These are phyloP conservation scores for Paratilapia polleni DNA, from an alignment of 2,113 vertebrate species.

Conservation along the genomic window DNA sequence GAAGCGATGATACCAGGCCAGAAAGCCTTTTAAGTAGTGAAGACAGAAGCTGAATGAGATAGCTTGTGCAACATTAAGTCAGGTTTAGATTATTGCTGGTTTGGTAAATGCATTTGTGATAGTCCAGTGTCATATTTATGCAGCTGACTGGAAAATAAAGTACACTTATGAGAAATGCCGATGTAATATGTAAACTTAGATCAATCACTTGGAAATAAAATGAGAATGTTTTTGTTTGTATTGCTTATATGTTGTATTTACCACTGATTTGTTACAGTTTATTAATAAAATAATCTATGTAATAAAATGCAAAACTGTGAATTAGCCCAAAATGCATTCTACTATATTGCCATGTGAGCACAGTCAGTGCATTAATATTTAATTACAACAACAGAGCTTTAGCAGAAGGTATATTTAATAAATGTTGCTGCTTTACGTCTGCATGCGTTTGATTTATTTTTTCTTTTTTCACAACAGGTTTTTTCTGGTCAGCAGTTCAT, in stretches of 20 bases:
- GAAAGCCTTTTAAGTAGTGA: constrained; percentile 11
- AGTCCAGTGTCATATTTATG: not conserved
- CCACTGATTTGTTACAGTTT: not conserved
- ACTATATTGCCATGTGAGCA: not conserved
- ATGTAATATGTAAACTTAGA: not conserved
- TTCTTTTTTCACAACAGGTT: constrained; percentile 64
- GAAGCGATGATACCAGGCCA: constrained; percentile 5
- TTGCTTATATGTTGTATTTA: not conserved
- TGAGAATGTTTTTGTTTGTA: fast-evolving
- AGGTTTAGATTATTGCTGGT: not conserved
- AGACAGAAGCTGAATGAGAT: not conserved
- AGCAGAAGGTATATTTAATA: not conserved
- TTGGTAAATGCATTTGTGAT: constrained; percentile 7
- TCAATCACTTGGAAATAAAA: not conserved
- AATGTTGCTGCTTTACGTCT: constrained; percentile 24
- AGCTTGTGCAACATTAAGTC: not conserved
- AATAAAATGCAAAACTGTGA: not conserved
- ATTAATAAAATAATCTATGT: not conserved
- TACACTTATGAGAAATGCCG: not conserved
- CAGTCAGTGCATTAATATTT: not conserved
- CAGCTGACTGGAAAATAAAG: not conserved
- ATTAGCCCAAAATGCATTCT: not conserved
- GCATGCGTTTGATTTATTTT: constrained; percentile 30
- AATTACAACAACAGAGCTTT: not conserved
- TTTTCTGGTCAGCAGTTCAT: constrained; percentile 47